A percentile compares a stretch with the other conserved stretches of the same genome.
Conservation (phyloP, 2,888 invertebrate genomes). For the Anoplius nigerrimus region DNA sequence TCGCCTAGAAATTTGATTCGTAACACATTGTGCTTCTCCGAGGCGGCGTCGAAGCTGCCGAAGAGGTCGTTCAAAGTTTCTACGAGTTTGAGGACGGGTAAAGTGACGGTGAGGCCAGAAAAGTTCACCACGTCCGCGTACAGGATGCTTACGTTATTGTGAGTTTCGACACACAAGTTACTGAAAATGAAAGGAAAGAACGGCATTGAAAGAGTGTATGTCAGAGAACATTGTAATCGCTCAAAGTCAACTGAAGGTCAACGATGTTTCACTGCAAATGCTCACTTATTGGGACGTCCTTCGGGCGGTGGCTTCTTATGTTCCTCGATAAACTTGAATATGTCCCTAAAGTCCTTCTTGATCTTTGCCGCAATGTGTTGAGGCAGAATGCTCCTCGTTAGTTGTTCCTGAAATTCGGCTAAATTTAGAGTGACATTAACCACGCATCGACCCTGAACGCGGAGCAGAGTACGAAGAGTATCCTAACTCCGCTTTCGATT, state of each 20-base stretch:
- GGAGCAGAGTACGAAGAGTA: not conserved
- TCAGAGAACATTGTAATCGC: not conserved
- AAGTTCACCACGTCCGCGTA: conserved; percentile 97
- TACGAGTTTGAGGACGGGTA: conserved; percentile 88
- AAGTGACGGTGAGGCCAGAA: conserved; percentile 88
- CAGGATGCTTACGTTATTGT: conserved; percentile 91
- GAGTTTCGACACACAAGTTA: conserved; percentile 90
- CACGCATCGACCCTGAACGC: no score
- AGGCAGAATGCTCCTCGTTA: conserved; percentile 91
- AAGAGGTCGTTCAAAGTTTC: conserved; percentile 93
- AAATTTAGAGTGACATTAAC: no score
- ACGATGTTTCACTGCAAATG: not conserved
- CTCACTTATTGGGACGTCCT: conserved; percentile 75
- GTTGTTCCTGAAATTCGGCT: conserved; percentile 80
- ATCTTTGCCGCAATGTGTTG: conserved; percentile 85
- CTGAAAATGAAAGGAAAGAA: conserved; percentile 77
- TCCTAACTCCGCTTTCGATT: no score
- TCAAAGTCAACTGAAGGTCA: not conserved
- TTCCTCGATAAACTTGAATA: conserved; percentile 73
- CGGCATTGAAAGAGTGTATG: no score
- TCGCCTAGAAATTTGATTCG: conserved; percentile 95
- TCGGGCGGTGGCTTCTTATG: conserved; percentile 71
- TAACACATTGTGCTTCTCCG: conserved; percentile 87
- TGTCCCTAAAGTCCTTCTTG: conserved; percentile 76
- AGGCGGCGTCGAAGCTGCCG: conserved; percentile 93